These are phyloP conservation scores for Dichetophora obliterata DNA, from an alignment of 2,888 invertebrate species.

Conservation along the genomic window DNA sequence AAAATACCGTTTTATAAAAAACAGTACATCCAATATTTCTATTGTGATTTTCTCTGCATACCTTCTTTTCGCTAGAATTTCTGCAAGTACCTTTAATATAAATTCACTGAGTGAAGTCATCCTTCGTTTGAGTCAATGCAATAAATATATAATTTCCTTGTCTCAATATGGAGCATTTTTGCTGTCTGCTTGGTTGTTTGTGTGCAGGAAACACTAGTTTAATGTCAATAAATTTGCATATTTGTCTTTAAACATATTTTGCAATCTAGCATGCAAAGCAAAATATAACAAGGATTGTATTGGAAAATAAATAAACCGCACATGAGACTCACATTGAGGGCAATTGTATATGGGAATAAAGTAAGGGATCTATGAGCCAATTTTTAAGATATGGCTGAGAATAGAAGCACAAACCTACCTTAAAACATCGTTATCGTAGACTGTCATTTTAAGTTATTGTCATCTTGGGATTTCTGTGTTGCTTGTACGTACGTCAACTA, in stretches of 20 bases:
- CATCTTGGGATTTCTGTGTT: slow-evolving; percentile 41
- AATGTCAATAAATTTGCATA: slow-evolving; percentile 34
- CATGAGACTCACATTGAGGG: slow-evolving; percentile 12
- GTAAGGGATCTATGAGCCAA: background rate
- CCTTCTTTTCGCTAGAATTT: too few species aligned
- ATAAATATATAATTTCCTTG: too few species aligned
- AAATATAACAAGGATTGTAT: background rate
- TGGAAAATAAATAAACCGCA: slow-evolving; percentile 30
- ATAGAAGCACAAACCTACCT: background rate
- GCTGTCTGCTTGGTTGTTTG: too few species aligned
- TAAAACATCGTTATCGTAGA: slow-evolving; percentile 9
- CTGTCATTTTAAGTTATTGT: slow-evolving; percentile 37
- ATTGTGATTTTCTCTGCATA: too few species aligned
- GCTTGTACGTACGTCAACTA: background rate
- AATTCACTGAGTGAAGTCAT: too few species aligned
- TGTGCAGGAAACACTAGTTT: background rate
- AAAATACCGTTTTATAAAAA: too few species aligned
- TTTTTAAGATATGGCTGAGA: background rate
- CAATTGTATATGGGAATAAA: slow-evolving; percentile 3
- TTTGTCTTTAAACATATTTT: slow-evolving; percentile 14
- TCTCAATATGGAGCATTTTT: too few species aligned
- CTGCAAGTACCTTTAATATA: too few species aligned
- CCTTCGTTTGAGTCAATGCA: too few species aligned
- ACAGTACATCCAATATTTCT: too few species aligned
- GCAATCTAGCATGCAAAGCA: background rate